Evolutionary conservation across 2,797 vertebrate genomes (phyloP).

Genomic region (Propithecus deckenii): DNA sequence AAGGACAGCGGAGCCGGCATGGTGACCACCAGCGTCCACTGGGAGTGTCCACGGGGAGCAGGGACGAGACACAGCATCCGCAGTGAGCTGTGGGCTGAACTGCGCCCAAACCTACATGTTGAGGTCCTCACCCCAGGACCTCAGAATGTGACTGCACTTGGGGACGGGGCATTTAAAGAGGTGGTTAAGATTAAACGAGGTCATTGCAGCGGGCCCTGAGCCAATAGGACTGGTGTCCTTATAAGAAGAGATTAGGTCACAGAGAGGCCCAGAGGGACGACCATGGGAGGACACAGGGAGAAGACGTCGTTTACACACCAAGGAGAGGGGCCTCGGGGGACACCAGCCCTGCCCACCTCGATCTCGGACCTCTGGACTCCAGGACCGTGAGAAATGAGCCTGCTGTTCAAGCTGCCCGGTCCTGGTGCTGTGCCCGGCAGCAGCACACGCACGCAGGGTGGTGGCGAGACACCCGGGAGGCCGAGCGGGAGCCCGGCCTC

Average conservation of each 20-base stretch:
- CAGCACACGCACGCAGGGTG: too few relatives aligned
- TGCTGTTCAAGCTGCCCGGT: background rate
- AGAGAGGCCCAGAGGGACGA: accelerated
- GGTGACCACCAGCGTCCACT: accelerated
- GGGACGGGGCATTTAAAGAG: background rate
- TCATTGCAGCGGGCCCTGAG: accelerated
- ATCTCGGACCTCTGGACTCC: background rate
- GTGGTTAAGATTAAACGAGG: background rate
- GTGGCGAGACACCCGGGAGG: accelerated
- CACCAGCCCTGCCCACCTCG: accelerated
- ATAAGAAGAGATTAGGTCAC: background rate
- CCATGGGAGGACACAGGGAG: accelerated
- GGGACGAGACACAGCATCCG: accelerated
- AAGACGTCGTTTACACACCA: accelerated
- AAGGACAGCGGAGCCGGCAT: accelerated
- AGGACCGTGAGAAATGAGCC: accelerated
- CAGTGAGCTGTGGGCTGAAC: accelerated
- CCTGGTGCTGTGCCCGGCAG: accelerated
- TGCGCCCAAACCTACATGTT: accelerated
- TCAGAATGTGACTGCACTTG: too few relatives aligned
- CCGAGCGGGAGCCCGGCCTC: accelerated
- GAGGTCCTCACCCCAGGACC: background rate
- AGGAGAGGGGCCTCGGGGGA: background rate
- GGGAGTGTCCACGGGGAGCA: too few relatives aligned
- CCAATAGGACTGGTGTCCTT: background rate